phyloP scores from a whole-genome alignment of 2,888 invertebrate genomes.

The Drosophila kuntzei region DNA sequence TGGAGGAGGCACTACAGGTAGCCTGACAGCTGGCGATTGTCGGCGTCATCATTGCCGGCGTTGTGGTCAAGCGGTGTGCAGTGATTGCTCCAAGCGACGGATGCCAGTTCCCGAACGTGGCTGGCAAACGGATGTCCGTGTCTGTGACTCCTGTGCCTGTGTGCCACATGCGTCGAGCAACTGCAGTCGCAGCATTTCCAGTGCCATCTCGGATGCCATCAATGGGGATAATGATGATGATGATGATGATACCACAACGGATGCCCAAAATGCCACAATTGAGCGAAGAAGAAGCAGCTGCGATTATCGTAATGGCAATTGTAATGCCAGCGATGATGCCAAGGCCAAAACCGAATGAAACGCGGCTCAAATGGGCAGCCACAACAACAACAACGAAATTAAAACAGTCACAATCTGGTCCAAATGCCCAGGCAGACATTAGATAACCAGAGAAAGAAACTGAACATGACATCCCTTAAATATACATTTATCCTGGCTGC shows the following conservation, averaged over 20 bases:
- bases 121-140: slow-evolving; percentile 91
- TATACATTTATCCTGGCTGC: slow-evolving; percentile 5
- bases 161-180: slow-evolving; percentile 40
- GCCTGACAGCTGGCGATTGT: slow-evolving; percentile 73
- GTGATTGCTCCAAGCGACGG: slow-evolving; percentile 86
- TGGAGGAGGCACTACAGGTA: background rate
- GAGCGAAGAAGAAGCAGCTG: slow-evolving; percentile 4
- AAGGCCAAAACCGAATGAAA: slow-evolving; percentile 65
- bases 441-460: background rate
- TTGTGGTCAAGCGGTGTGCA: slow-evolving; percentile 91
- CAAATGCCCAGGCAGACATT: slow-evolving; percentile 49
- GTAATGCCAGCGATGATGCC: slow-evolving; percentile 58
- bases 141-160: slow-evolving; percentile 89
- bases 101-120: slow-evolving; percentile 90
- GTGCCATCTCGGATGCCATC: slow-evolving; percentile 59
- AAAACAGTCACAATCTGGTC: slow-evolving; percentile 60
- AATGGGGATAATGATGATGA: slow-evolving; percentile 22
- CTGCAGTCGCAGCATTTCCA: slow-evolving; percentile 44
- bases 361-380: slow-evolving; percentile 33
- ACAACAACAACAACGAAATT: background rate
- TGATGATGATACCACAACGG: background rate
- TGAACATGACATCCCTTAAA: background rate
- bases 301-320: slow-evolving; percentile 33
- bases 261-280: background rate
- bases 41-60: slow-evolving; percentile 89